Evolutionary conservation across 2,888 invertebrate species (phyloP), one percentile per base, ranked within the genome.

Genomic region (Hemaris fuciformis): DNA sequence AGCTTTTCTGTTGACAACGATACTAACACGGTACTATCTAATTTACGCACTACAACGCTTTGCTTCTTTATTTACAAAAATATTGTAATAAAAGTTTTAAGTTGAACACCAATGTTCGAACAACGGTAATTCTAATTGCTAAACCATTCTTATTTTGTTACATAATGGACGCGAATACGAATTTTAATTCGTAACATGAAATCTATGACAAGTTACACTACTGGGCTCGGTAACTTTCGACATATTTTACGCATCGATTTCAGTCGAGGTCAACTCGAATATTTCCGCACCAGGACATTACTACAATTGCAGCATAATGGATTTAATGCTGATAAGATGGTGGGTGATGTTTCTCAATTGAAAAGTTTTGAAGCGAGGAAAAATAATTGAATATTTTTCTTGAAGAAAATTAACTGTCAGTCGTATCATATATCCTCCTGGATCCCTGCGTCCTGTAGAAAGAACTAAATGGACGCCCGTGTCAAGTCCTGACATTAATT

Each of bases 41-140:
- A n/a, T n/a, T n/a, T 4, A 53, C 31, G n/a, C 27, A 31, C 31
- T 53, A 53, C 27, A 31, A 53, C 31, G 31, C 27, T 27, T 31
- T 60, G 42, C 63, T 70, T 64, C 56, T 64, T 63, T 62, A 66
- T 62, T 67, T 69, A 72, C 64, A 71, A 75, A 76, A 72, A 70
- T 71, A 73, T 67, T 63, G 57, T 62, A 64, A 59, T 62, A 41
- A 63, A 68, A 70, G n/a, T 56, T 66, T n/a, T n/a, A n/a, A n/a
- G n/a, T n/a, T 62, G 64, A 65, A 71, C 64, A 72, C 69, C 66
- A 27, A 53, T 8, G 27, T 53, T 53, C 31, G 65, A 72, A 65
- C 65, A 69, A 65, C 64, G 66, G 67, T 48, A 57, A 66, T n/a
- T 67, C 60, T 70, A 66, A 67, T 57, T 64, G 64, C 42, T 41